Conservation (phyloP, 2,888 invertebrate genomes). For the Drosophila mulleri region DNA sequence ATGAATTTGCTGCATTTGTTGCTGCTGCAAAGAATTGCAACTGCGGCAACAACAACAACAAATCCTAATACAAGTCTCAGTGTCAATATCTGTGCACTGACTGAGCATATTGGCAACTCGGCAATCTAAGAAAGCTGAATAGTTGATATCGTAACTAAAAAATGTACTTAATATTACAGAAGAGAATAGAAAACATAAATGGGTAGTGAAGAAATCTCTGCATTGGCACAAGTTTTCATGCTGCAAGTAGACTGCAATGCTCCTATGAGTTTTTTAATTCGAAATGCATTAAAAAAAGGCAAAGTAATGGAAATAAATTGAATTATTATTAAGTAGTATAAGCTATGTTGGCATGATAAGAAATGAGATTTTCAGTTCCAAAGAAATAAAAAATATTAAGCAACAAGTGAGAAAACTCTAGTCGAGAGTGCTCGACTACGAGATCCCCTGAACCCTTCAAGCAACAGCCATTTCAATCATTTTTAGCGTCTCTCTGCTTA, state of each 20-base stretch:
- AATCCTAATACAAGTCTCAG: slow-evolving; percentile 21
- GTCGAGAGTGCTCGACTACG: too few relatives aligned
- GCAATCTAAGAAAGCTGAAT: not conserved
- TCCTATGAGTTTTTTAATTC: not conserved
- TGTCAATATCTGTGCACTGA: slow-evolving; percentile 8
- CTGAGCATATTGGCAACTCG: not conserved
- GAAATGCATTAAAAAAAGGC: not conserved
- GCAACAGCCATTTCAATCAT: too few relatives aligned
- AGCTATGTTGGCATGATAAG: not conserved
- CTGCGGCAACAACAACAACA: slow-evolving; percentile 12
- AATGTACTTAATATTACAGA: not conserved
- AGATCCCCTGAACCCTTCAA: too few relatives aligned
- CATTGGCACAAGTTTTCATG: not conserved
- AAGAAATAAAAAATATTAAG: too few relatives aligned
- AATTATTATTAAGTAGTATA: not conserved
- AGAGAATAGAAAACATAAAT: not conserved
- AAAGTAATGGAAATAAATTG: not conserved
- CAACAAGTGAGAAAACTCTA: too few relatives aligned
- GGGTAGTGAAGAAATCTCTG: too few relatives aligned
- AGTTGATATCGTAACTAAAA: not conserved
- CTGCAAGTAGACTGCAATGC: not conserved
- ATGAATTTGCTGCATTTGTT: slow-evolving; percentile 24
- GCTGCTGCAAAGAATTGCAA: slow-evolving; percentile 36
- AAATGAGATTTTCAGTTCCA: not conserved
- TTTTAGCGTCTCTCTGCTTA: too few relatives aligned